Base-by-base conservation (phyloP, 2,113 vertebrate species). In the Neomonachus schauinslandi region DNA sequence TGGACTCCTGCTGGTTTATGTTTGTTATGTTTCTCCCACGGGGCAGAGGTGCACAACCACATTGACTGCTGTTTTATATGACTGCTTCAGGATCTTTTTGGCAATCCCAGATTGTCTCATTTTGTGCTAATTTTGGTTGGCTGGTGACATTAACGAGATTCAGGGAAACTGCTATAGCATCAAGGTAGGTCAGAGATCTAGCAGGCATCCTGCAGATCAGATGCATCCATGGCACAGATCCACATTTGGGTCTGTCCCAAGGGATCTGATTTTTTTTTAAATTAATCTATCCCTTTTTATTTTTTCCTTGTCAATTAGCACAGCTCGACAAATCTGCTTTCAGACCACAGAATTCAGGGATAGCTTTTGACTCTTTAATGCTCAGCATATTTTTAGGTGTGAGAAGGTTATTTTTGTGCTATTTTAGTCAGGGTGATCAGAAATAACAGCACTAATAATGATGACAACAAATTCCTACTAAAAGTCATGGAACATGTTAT, bases 121-220 rank as follows among this genome's bases (percentile, higher is more conserved):
- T 96, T 94, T 83, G 72, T 82, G 36, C 46, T 72, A 67, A 89
- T 92, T 89, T 63, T 83, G 19, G 18, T 28, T 88, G 53, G 42
- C 3, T 94, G 65, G 21, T 95, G 42, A 93, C 89, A 91, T 72
- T 91, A 74, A 95, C 3, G 0, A 95, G 39, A 80, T 93, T 95
- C 39, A 71, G 28, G n/a, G 53, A 85, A 69, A 18, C 49, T 93
- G 15, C 39, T n/a, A 7, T 4, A 59, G 4, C 55, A 49, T 59
- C 49, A 57, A 72, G 63, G 11, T 55, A 87, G 76, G 28, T 83
- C 88, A 69, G 3, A 95, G 51, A 76, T 36, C 22, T 83, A 80
- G 57, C 39, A 74, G n/a, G 67, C n/a, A 28, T n/a, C 57, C 95
- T 89, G 5, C 97, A 81, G 71, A 89, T 82, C 87, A 97, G 55